Base-by-base conservation (phyloP, 2,888 invertebrate species). In the Erannis defoliaria region DNA sequence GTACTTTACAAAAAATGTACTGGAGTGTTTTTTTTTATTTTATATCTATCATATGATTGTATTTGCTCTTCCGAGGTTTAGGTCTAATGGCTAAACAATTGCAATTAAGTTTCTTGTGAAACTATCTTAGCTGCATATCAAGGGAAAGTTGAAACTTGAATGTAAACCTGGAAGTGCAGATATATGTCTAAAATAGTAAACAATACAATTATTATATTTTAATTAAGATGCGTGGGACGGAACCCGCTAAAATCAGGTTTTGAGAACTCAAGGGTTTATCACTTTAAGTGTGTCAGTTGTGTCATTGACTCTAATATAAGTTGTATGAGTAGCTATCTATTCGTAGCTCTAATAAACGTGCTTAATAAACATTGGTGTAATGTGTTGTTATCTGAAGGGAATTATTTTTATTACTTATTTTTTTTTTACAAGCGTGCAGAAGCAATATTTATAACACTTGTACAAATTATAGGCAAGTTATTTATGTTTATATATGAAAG, bases 391-490 rank as follows among this genome's bases (percentile, higher is more conserved):
- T 51, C 45, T 46, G 21, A 46, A 35, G 9, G 45, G 38, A 31
- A 29, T 40, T 31, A 46, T 33, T 23, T 57, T 51, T 53, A 53
- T 53, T 53, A 53, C 46, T 59, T 53, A 38, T 21, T 21, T 38
- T 50, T 21, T n/a, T 10, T 18, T 5, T 42, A n/a, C 19, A 31
- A 42, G 18, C 21, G 23, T 45, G 23, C 33, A 57, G 35, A 19
- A 23, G 21, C 33, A 26, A n/a, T 50, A 14, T 56, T 48, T 42
- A 37, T 51, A n/a, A 37, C 38, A 53, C 31, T 46, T 53, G 38
- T 21, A 35, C 18, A 50, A 50, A 50, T 50, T 37, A 19, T 43
- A 48, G 12, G 12, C 18, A 38, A 33, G 21, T 50, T 51, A 37
- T 58, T 29, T 46, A 38, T 51, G 51, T 48, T 46, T 29, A 23